Evolutionary conservation across 1,140 invertebrate genomes (phyloP).

Genomic region (Drosophila biarmipes): DNA sequence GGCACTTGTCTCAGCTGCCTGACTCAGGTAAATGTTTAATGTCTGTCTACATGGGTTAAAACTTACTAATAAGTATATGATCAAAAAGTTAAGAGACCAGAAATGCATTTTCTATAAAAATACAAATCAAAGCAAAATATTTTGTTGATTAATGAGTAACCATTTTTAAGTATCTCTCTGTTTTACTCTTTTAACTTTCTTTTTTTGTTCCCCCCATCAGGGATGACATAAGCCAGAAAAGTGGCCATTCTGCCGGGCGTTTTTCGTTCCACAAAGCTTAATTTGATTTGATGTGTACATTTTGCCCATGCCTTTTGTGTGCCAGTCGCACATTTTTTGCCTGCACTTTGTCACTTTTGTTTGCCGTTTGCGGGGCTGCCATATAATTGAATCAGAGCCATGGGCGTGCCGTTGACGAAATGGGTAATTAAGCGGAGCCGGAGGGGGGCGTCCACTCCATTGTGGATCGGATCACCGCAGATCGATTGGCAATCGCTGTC

Average conservation of each 20-base stretch:
- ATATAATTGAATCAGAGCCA: slow-evolving; percentile 7
- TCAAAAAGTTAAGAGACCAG: too few species aligned
- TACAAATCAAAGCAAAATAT: too few species aligned
- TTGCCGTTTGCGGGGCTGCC: neutral
- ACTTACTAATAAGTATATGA: too few species aligned
- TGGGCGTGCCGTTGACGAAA: slow-evolving; percentile 44
- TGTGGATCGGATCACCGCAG: slow-evolving; percentile 2
- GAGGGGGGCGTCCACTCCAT: slow-evolving; percentile 10
- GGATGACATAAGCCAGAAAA: slow-evolving; percentile 30
- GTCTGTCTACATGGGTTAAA: neutral
- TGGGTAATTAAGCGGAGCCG: slow-evolving; percentile 37
- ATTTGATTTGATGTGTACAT: slow-evolving; percentile 57
- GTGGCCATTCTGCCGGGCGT: slow-evolving; percentile 1
- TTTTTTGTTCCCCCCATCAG: slow-evolving; percentile 1
- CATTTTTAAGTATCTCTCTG: neutral
- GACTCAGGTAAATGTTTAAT: neutral
- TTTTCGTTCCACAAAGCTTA: slow-evolving; percentile 39
- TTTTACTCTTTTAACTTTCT: neutral
- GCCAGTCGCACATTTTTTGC: slow-evolving; percentile 14
- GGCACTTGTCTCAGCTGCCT: slow-evolving; percentile 2
- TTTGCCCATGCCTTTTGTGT: slow-evolving; percentile 29
- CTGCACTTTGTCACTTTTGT: slow-evolving; percentile 31
- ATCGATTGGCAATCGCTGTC: slow-evolving; percentile 15
- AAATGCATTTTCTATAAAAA: too few species aligned
- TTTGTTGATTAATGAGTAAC: too few species aligned